Evolutionary conservation across 2,113 vertebrate species (phyloP).

Genomic region (Puffinus mauretanicus): DNA sequence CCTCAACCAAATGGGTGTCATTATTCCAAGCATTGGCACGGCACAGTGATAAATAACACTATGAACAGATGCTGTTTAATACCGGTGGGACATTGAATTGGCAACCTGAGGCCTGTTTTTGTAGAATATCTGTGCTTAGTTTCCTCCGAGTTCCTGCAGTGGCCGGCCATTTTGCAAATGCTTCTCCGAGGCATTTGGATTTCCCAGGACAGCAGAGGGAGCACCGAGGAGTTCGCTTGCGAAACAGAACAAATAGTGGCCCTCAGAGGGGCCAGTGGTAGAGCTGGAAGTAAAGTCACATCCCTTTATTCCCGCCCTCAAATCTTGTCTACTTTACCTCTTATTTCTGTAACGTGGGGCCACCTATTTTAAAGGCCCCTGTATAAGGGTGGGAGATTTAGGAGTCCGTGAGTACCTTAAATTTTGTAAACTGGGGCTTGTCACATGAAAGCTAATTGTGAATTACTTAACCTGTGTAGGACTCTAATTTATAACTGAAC

Average conservation of each 20-base stretch:
- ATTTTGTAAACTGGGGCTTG: background rate
- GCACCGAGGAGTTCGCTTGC: background rate
- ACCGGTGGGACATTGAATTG: accelerated
- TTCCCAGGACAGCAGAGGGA: background rate
- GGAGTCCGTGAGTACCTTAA: background rate
- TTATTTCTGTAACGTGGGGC: background rate
- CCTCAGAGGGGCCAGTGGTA: background rate
- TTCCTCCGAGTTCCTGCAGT: background rate
- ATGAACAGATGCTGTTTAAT: background rate
- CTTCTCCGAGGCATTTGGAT: background rate
- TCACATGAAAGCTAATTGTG: background rate
- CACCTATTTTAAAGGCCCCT: background rate
- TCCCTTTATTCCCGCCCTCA: background rate
- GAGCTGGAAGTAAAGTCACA: background rate
- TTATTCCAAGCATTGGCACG: background rate
- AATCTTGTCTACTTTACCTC: background rate
- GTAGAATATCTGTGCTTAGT: background rate
- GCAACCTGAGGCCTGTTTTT: background rate
- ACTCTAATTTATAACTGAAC: background rate
- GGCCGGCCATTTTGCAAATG: accelerated
- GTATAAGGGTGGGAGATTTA: background rate
- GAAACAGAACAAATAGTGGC: background rate
- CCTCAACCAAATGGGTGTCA: background rate
- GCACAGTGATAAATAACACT: accelerated
- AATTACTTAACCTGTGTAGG: background rate